Percentiles rank a stretch among this genome's conserved stretches.
These are phyloP conservation scores for Cuculus canorus DNA, from an alignment of 2,797 vertebrate species.

Conservation along the genomic window DNA sequence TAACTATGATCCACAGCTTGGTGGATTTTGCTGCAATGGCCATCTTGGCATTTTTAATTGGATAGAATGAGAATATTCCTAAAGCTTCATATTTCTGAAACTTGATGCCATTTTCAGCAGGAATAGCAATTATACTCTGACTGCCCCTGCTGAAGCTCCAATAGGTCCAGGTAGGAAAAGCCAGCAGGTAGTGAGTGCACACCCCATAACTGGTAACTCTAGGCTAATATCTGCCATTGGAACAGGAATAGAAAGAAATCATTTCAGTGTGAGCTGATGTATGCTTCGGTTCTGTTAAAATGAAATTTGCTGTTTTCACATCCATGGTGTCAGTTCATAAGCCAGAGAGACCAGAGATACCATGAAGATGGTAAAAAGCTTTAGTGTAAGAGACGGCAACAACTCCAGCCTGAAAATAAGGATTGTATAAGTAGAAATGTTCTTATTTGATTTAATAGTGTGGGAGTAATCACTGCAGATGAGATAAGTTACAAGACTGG, in stretches of 20 bases:
- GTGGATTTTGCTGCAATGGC: not conserved
- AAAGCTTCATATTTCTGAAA: not conserved
- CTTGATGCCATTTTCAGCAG: not conserved
- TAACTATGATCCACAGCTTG: fast-evolving
- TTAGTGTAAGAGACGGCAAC: not conserved
- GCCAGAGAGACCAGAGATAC: not conserved
- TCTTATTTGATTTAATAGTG: not conserved
- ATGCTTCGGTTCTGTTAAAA: not conserved
- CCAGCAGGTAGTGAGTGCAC: not conserved
- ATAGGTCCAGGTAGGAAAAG: not conserved
- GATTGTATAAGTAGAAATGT: not conserved
- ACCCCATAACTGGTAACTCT: fast-evolving
- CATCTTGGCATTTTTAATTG: not conserved
- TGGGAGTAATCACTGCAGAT: not conserved
- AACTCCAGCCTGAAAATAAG: not conserved
- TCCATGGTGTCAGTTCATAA: not conserved
- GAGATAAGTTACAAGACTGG: not conserved
- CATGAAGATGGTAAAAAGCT: not conserved
- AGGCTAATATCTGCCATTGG: not conserved
- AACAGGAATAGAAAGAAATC: not conserved
- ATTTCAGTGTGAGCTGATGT: not conserved
- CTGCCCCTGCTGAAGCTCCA: not conserved
- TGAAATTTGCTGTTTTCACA: not conserved
- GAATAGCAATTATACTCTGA: not conserved
- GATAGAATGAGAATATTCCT: not conserved